A percentile compares a stretch with the other conserved stretches of the same genome.
Evolutionary conservation across 1,140 invertebrate genomes (phyloP).

Genomic region (Rhopalosiphum maidis): DNA sequence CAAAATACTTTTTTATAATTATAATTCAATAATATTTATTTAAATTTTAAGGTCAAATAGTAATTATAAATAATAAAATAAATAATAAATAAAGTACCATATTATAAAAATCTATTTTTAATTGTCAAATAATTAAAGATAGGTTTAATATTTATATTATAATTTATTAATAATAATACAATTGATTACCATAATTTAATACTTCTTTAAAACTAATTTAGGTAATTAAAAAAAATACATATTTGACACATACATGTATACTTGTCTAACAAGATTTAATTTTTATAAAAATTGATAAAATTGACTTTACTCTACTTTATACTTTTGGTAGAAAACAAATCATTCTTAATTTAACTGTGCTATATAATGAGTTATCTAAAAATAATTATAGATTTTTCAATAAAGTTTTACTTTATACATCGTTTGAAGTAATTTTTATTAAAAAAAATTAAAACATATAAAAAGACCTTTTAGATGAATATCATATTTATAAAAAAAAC

Average conservation of each 20-base stretch:
- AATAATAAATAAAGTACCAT: neutral
- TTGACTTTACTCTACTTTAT: neutral
- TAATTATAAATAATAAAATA: constrained; percentile 10
- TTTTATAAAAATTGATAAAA: neutral
- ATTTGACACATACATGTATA: neutral
- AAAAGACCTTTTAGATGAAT: neutral
- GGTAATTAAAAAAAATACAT: neutral
- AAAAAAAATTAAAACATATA: neutral
- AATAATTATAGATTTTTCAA: neutral
- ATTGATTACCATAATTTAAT: neutral
- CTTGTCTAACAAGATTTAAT: neutral
- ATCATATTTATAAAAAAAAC: neutral
- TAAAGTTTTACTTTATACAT: neutral
- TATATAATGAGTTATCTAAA: neutral
- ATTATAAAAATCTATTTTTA: neutral
- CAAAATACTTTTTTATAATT: neutral
- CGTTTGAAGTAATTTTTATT: neutral
- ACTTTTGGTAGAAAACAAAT: neutral
- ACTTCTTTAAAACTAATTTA: neutral
- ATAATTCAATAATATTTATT: constrained; percentile 1
- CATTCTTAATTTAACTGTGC: neutral
- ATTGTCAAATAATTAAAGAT: neutral
- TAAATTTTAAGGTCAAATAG: neutral
- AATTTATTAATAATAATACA: constrained; percentile 13
- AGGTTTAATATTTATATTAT: neutral